Percentiles rank a stretch among this genome's conserved stretches.
Evolutionary conservation across 2,888 invertebrate species (phyloP).

Genomic region (Cybosia mesomella): DNA sequence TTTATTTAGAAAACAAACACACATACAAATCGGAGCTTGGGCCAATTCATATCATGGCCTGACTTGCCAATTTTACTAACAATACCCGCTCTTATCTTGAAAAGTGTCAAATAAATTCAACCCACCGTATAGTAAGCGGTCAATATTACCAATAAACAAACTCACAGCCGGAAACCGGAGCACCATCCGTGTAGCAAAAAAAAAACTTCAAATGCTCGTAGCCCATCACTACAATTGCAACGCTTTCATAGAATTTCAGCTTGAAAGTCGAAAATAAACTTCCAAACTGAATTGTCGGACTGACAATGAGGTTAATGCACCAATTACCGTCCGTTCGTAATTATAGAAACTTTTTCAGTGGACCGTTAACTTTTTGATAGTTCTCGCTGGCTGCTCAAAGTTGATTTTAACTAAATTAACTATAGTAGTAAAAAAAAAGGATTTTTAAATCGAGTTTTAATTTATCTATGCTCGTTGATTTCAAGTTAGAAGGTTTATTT

Average conservation of each 20-base stretch:
- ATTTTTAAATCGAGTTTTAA: no score
- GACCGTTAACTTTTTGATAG: conserved; percentile 26
- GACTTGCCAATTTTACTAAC: no score
- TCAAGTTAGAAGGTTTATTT: no score
- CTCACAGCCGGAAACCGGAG: neutral
- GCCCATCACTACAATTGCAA: conserved; percentile 5
- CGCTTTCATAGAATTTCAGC: conserved; percentile 9
- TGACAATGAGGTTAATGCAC: conserved; percentile 45
- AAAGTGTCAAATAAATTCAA: neutral
- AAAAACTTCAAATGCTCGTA: neutral
- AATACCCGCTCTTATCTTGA: neutral
- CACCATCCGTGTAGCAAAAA: neutral
- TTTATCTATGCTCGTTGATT: no score
- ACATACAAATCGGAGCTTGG: no score
- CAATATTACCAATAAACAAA: neutral
- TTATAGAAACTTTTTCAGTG: conserved; percentile 38
- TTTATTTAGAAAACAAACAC: no score
- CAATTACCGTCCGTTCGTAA: conserved; percentile 37
- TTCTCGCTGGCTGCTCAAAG: neutral
- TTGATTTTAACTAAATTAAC: conserved; percentile 3
- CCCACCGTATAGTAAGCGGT: neutral
- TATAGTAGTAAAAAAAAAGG: neutral
- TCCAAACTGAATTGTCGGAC: conserved; percentile 24
- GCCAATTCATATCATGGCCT: no score
- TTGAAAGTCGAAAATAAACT: conserved; percentile 24